Percentiles rank a stretch among this genome's conserved stretches.
These are phyloP conservation scores for Hybognathus amarus DNA, from an alignment of 2,797 vertebrate species.

Conservation along the genomic window DNA sequence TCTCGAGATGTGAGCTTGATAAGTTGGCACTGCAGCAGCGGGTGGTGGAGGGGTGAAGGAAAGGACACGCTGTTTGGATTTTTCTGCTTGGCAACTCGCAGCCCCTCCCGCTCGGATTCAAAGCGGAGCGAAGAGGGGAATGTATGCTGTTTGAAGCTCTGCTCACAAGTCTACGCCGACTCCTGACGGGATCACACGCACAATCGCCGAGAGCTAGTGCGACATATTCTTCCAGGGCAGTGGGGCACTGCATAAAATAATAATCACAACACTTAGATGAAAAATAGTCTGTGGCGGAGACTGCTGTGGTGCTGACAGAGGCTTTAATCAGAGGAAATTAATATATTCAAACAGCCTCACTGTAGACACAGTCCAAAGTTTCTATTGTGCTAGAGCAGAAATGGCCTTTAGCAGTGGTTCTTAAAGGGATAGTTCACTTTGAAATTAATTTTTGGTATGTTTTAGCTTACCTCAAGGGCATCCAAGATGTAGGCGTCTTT, in stretches of 20 bases:
- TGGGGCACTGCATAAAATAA: conserved; percentile 42
- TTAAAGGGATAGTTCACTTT: no score
- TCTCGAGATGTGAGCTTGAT: conserved; percentile 43
- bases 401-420: background rate
- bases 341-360: background rate
- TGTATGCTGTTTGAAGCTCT: conserved; percentile 59
- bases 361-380: background rate
- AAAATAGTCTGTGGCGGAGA: conserved; percentile 33
- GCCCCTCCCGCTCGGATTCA: conserved; percentile 45
- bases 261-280: conserved; percentile 40
- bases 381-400: conserved; percentile 2
- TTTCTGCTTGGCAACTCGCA: conserved; percentile 56
- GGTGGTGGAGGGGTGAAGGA: conserved; percentile 17
- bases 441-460: no score
- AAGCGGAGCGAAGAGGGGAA: conserved; percentile 39
- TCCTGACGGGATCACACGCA: conserved; percentile 34
- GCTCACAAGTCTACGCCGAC: conserved; percentile 26
- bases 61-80: conserved; percentile 49
- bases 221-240: conserved; percentile 17
- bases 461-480: no score
- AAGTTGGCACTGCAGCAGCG: conserved; percentile 44
- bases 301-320: conserved; percentile 18
- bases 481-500: no score
- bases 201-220: conserved; percentile 37
- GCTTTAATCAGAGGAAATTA: conserved; percentile 21